Percentiles rank a stretch among this genome's conserved stretches.
Evolutionary conservation across 1,140 invertebrate species (phyloP).

Genomic region (Harpegnathos saltator): DNA sequence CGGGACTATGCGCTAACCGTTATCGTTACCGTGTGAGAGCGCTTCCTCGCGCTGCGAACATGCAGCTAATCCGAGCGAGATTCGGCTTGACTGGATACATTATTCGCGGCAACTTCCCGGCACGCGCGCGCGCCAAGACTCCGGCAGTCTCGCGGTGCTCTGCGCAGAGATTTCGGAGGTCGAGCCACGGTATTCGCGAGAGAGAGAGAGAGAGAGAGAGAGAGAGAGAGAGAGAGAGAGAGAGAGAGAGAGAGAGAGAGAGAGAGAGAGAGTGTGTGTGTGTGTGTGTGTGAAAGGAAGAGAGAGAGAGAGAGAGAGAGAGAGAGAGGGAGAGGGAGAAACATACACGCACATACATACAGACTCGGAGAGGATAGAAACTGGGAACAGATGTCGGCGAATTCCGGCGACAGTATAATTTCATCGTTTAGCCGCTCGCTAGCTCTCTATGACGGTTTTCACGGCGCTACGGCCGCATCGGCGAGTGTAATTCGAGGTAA

Average conservation of each 20-base stretch:
- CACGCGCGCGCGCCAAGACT: not conserved
- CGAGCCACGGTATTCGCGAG: not conserved
- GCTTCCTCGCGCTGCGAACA: not conserved
- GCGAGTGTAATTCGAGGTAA: not conserved
- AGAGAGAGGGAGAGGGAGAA: too few relatives aligned
- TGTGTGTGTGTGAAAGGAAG: too few relatives aligned
- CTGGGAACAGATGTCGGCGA: constrained; percentile 33
- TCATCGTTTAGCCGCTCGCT: constrained; percentile 32
- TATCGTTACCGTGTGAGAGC: constrained; percentile 25
- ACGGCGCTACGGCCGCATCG: not conserved
- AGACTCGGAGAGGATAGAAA: constrained; percentile 23
- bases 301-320: too few relatives aligned
- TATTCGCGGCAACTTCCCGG: constrained; percentile 24
- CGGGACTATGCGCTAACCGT: constrained; percentile 16
- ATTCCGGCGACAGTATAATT: constrained; percentile 34
- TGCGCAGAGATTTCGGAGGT: constrained; percentile 16
- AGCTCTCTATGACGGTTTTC: constrained; percentile 35
- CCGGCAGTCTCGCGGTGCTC: not conserved
- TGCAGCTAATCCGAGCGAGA: constrained; percentile 29
- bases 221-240: too few relatives aligned
- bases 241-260: too few relatives aligned
- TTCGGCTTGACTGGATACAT: constrained; percentile 36
- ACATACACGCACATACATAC: too few relatives aligned
- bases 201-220: too few relatives aligned
- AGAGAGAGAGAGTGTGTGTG: too few relatives aligned